These are phyloP conservation scores for Temnothorax nylanderi DNA, from an alignment of 1,140 invertebrate genomes.

Conservation along the genomic window DNA sequence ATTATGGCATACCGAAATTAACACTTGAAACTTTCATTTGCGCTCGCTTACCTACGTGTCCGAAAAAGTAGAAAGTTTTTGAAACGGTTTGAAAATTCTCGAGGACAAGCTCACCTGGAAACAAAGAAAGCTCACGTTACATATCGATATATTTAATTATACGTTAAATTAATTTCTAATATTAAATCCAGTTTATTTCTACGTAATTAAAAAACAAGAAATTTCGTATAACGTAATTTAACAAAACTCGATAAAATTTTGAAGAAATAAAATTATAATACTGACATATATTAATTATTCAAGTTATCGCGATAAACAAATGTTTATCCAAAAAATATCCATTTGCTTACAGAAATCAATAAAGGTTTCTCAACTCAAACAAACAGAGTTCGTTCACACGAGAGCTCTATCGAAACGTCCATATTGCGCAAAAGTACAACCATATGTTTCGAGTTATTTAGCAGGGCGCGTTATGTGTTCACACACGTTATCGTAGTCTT, in stretches of 20 bases:
- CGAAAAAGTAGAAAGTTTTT: constrained; percentile 35
- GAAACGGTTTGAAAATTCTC: constrained; percentile 37
- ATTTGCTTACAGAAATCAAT: neutral
- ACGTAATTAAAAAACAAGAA: neutral
- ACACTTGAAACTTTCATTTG: constrained; percentile 11
- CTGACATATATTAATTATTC: neutral
- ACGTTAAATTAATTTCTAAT: constrained; percentile 9
- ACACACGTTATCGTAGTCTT: constrained; percentile 65
- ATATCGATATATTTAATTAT: neutral
- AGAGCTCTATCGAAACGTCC: constrained; percentile 76
- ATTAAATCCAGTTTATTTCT: neutral
- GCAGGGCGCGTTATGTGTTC: constrained; percentile 79
- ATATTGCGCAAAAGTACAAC: constrained; percentile 71
- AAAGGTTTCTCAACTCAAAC: constrained; percentile 34
- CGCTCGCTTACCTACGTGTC: constrained; percentile 62
- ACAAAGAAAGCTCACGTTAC: constrained; percentile 58
- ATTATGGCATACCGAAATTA: neutral
- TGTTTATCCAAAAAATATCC: neutral
- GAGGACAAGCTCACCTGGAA: constrained; percentile 52
- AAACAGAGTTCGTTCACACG: constrained; percentile 79
- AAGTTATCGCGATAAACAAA: neutral
- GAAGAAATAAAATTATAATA: neutral
- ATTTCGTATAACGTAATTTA: neutral
- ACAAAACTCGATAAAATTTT: neutral
- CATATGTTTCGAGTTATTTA: constrained; percentile 81